These are phyloP conservation scores for Drosophila kikkawai DNA, from an alignment of 1,140 invertebrate species.

Conservation along the genomic window DNA sequence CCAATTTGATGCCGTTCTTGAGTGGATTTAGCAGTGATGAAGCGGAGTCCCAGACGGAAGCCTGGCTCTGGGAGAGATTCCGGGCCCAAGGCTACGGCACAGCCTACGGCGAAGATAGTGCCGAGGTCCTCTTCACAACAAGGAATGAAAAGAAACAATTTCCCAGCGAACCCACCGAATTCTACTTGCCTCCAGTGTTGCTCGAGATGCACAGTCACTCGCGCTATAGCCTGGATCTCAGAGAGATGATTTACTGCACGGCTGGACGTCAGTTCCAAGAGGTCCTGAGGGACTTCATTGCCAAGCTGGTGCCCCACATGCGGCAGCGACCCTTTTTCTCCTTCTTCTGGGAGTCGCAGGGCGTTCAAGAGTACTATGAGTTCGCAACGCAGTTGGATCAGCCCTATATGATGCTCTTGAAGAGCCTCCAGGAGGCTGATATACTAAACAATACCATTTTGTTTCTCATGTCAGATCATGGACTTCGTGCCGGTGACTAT, in stretches of 20 bases:
- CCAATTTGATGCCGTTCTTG: slow-evolving; percentile 90
- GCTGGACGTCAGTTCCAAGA: slow-evolving; percentile 38
- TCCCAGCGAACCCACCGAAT: slow-evolving; percentile 24
- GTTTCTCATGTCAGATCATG: slow-evolving; percentile 95
- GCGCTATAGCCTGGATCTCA: slow-evolving; percentile 44
- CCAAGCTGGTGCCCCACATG: slow-evolving; percentile 38
- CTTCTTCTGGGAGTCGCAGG: slow-evolving; percentile 59
- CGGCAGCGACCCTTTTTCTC: slow-evolving; percentile 34
- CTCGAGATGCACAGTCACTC: slow-evolving; percentile 40
- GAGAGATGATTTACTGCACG: slow-evolving; percentile 34
- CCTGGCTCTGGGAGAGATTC: slow-evolving; percentile 43
- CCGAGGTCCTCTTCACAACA: slow-evolving; percentile 2
- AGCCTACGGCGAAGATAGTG: slow-evolving; percentile 44
- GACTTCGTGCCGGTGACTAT: slow-evolving; percentile 91
- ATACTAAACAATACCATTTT: slow-evolving; percentile 89
- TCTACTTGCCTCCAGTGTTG: slow-evolving; percentile 41
- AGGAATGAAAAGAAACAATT: neutral
- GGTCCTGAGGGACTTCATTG: slow-evolving; percentile 44
- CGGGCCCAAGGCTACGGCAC: slow-evolving; percentile 41
- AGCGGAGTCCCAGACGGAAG: slow-evolving; percentile 82
- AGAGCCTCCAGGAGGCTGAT: slow-evolving; percentile 46
- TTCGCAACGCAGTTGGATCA: slow-evolving; percentile 29
- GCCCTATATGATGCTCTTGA: slow-evolving; percentile 33
- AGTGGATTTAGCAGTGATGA: slow-evolving; percentile 87
- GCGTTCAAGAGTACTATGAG: slow-evolving; percentile 56